Base-by-base conservation (phyloP, 1,140 invertebrate species). In the Brachionus rotundiformis region DNA sequence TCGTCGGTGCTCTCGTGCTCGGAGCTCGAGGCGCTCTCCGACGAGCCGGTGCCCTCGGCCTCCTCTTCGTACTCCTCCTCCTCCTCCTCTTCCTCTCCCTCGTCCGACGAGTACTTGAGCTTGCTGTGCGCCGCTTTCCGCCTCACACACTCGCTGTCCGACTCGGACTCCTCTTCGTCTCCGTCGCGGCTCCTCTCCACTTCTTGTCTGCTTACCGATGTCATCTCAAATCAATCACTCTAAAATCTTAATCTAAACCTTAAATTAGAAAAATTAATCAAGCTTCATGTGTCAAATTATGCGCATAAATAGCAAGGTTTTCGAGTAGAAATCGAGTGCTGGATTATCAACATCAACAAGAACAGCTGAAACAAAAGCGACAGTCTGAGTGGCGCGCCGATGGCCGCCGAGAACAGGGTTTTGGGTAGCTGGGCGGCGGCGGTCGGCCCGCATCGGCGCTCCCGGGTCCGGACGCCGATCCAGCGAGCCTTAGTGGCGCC, bases 51-150 rank as follows among this genome's bases (percentile, higher is more conserved):
- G 44, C 75, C 13, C 10, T 79, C 41, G 25, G 11, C n/a, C 16
- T 63, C 71, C 13, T 63, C 83, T 10, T 84, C 82, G 7, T 82
- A 79, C 13, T 82, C 81, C 0, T 83, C 82, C 11, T n/a, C n/a
- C n/a, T n/a, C n/a, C n/a, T 63, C 83, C 4, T 84, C 82, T 8
- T 82, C 71, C 13, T 82, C 81, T 0, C 83, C 82, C 11, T 82
- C 81, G 3, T 83, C 84, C 19, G 68, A 73, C 25, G 68, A 73
- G 36, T 73, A 73, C 23, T 73, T 73, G 27, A 73, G 19, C 27
- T 73, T 23, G 36, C 44, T 73, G 36, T 47, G 16, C 33, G 63
- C 7, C 39, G 5, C 10, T 2, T n/a, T 13, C 1, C 63, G 63
- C 31, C 16, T 68, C 0, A 68, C 16, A 11, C 25, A 63, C 4